A percentile compares a stretch with the other conserved stretches of the same genome.
Conservation (phyloP, 2,888 invertebrate genomes). For the Eristalis intricaria region DNA sequence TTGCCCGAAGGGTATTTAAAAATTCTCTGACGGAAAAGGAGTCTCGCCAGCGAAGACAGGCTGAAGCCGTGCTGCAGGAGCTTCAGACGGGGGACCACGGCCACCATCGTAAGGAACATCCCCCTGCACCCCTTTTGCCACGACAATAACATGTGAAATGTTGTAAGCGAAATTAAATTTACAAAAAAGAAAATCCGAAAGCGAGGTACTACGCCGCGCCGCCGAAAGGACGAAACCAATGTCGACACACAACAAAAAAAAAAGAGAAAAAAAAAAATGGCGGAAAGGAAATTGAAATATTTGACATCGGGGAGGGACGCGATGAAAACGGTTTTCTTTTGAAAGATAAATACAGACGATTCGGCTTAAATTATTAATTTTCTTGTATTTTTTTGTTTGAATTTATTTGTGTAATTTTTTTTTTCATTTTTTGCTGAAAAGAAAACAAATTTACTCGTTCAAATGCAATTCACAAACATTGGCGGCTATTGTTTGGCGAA, state of each 20-base stretch:
- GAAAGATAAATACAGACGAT: conserved; percentile 68
- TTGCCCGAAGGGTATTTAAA: conserved; percentile 71
- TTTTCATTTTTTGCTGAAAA: conserved; percentile 3
- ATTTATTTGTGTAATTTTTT: conserved; percentile 10
- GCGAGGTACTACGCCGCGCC: not conserved
- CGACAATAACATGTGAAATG: conserved; percentile 59
- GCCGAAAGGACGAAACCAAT: conserved; percentile 7
- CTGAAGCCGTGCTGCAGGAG: no score
- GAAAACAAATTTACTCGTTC: conserved; percentile 64
- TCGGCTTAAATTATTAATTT: conserved; percentile 70
- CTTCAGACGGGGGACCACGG: not conserved
- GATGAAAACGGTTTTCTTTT: conserved; percentile 50
- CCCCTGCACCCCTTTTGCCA: not conserved
- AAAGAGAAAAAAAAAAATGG: not conserved
- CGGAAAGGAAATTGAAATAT: conserved; percentile 63
- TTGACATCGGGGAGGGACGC: conserved; percentile 21
- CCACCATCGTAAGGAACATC: not conserved
- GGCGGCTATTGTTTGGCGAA: conserved; percentile 64
- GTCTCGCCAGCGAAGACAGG: not conserved
- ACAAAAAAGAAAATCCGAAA: conserved; percentile 16
- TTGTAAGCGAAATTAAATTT: conserved; percentile 68
- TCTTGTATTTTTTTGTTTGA: conserved; percentile 29
- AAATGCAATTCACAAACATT: conserved; percentile 68
- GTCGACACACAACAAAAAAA: not conserved
- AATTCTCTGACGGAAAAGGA: conserved; percentile 49